Evolutionary conservation across 2,797 vertebrate genomes (phyloP).

Genomic region (Sebastes flavidus): DNA sequence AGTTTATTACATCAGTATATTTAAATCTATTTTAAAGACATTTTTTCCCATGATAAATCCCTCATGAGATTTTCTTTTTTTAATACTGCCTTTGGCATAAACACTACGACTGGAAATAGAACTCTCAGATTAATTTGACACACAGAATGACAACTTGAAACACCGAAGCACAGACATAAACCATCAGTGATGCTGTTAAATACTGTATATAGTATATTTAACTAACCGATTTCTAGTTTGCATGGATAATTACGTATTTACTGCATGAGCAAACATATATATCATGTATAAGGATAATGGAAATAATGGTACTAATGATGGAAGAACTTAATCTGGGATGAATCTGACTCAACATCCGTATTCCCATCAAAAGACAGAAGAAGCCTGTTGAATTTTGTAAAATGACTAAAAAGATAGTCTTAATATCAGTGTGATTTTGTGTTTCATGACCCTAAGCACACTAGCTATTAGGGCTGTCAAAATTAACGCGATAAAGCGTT

Average conservation of each 20-base stretch:
- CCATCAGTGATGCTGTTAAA: slow-evolving; percentile 23
- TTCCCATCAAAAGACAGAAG: neutral
- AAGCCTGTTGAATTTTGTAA: neutral
- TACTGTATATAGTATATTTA: slow-evolving; percentile 5
- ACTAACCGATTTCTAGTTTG: slow-evolving; percentile 19
- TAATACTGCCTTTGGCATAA: slow-evolving; percentile 68
- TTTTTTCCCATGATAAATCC: slow-evolving; percentile 45
- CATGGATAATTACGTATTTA: neutral
- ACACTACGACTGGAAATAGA: slow-evolving; percentile 66
- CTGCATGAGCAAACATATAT: neutral
- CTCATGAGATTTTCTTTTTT: slow-evolving; percentile 53
- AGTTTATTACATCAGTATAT: slow-evolving; percentile 45
- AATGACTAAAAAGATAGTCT: neutral
- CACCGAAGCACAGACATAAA: slow-evolving; percentile 32
- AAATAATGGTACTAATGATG: neutral
- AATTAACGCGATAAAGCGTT: too few species aligned
- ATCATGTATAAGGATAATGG: too few species aligned
- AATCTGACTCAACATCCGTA: neutral
- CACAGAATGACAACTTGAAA: slow-evolving; percentile 53
- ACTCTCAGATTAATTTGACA: slow-evolving; percentile 69
- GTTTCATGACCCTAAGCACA: neutral
- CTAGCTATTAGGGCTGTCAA: neutral
- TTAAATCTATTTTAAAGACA: slow-evolving; percentile 49
- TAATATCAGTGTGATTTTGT: neutral
- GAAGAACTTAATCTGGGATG: neutral